Percentiles rank a stretch among this genome's conserved stretches.
These are phyloP conservation scores for Nomada fucata DNA, from an alignment of 2,888 invertebrate genomes.

Conservation along the genomic window DNA sequence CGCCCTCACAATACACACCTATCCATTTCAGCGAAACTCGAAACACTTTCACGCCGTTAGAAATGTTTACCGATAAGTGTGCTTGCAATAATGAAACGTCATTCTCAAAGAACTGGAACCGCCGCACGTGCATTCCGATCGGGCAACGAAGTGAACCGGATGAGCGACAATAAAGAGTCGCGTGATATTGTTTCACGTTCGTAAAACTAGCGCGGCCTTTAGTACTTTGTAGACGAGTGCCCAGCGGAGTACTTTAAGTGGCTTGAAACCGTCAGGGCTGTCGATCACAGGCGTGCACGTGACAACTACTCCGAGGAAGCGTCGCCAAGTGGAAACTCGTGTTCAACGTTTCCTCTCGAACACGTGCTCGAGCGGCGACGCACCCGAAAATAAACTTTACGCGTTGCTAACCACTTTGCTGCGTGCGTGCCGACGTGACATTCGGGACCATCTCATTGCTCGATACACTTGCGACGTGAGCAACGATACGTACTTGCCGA, in stretches of 20 bases:
- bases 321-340: slow-evolving; percentile 80
- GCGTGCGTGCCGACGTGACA: slow-evolving; percentile 64
- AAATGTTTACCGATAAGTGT: too few relatives aligned
- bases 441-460: slow-evolving; percentile 32
- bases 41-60: too few relatives aligned
- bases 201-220: slow-evolving; percentile 2
- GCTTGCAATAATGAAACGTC: background rate
- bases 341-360: slow-evolving; percentile 71
- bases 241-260: slow-evolving; percentile 38
- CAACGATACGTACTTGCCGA: background rate
- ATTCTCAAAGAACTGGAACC: background rate
- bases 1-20: too few relatives aligned
- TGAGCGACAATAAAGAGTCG: slow-evolving; percentile 1
- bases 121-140: background rate
- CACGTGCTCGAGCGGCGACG: slow-evolving; percentile 66
- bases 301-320: slow-evolving; percentile 70
- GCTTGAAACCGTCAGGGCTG: slow-evolving; percentile 28
- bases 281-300: slow-evolving; percentile 68
- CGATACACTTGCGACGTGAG: background rate
- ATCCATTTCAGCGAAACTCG: too few relatives aligned
- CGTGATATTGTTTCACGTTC: slow-evolving; percentile 4
- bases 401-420: slow-evolving; percentile 75
- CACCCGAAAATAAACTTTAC: slow-evolving; percentile 76
- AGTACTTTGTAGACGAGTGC: background rate
- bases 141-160: slow-evolving; percentile 22